These are phyloP conservation scores for Heterodera filipjevi DNA, from an alignment of 2,888 invertebrate species.

Conservation along the genomic window DNA sequence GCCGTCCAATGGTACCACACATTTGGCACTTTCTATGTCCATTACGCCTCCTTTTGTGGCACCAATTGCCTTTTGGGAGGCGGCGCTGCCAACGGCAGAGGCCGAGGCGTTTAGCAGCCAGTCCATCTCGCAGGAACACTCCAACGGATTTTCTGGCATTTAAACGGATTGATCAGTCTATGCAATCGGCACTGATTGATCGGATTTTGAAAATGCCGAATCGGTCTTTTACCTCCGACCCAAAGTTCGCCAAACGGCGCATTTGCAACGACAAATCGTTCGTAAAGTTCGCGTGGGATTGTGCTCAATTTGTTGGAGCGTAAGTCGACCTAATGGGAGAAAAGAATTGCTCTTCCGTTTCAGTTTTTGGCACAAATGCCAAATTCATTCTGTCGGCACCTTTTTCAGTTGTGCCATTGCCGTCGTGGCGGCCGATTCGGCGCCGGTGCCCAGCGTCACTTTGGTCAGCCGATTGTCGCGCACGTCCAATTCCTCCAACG, in stretches of 20 bases:
- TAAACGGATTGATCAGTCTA: background rate
- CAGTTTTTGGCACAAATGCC: background rate
- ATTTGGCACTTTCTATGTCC: constrained; percentile 20
- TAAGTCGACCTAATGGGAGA: constrained; percentile 32
- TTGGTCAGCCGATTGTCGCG: constrained; percentile 46
- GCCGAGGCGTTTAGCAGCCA: constrained; percentile 75
- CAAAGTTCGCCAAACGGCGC: constrained; percentile 28
- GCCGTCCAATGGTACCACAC: constrained; percentile 22
- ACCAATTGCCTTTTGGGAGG: background rate
- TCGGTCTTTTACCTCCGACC: constrained; percentile 32
- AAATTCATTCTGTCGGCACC: constrained; percentile 19
- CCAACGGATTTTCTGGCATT: constrained; percentile 77
- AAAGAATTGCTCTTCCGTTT: background rate
- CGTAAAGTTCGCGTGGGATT: constrained; percentile 32
- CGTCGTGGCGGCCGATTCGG: background rate
- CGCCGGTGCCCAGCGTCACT: constrained; percentile 38
- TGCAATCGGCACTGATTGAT: background rate
- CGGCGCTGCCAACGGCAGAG: constrained; percentile 7
- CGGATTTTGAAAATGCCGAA: constrained; percentile 8
- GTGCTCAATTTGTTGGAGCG: constrained; percentile 32
- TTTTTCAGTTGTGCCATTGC: constrained; percentile 36
- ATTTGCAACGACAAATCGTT: constrained; percentile 18
- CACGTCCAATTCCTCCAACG: constrained; percentile 43
- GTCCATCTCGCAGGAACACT: constrained; percentile 87
- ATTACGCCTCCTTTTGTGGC: constrained; percentile 8